Evolutionary conservation across 1,140 invertebrate genomes (phyloP).

Genomic region (Himalopsyche phryganea): DNA sequence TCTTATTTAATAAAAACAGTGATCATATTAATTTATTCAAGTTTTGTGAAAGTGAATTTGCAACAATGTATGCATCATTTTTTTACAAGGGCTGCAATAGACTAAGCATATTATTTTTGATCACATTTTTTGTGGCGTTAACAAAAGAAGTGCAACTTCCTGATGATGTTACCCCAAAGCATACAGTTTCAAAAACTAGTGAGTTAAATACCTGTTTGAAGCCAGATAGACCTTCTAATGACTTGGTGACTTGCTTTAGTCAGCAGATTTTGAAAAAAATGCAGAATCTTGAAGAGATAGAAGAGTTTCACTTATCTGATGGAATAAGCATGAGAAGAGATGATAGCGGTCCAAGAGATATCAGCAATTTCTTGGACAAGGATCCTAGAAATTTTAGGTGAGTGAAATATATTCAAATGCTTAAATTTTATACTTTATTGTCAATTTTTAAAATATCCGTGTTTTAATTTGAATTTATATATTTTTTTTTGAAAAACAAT

Average conservation of each 20-base stretch:
- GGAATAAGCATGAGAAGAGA: constrained; percentile 58
- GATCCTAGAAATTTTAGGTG: constrained; percentile 71
- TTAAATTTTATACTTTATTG: too few species aligned
- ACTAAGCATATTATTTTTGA: constrained; percentile 16
- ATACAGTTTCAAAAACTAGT: constrained; percentile 14
- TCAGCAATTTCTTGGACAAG: constrained; percentile 61
- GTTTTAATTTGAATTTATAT: too few species aligned
- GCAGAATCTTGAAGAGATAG: constrained; percentile 60
- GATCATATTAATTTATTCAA: too few species aligned
- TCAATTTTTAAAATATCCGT: too few species aligned
- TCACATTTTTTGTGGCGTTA: constrained; percentile 14
- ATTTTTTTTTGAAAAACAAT: too few species aligned
- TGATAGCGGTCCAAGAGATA: constrained; percentile 53
- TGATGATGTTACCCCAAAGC: constrained; percentile 8
- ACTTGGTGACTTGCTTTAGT: constrained; percentile 61
- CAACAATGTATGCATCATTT: too few species aligned
- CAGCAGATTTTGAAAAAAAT: constrained; percentile 63
- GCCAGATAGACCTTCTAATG: constrained; percentile 41
- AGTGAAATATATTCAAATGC: too few species aligned
- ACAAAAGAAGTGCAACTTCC: constrained; percentile 30
- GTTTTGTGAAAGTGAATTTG: too few species aligned
- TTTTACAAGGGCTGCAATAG: too few species aligned
- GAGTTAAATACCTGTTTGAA: constrained; percentile 53
- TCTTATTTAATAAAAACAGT: too few species aligned
- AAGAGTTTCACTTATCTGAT: constrained; percentile 61